A percentile compares a stretch with the other conserved stretches of the same genome.
Conservation (phyloP, 2,888 invertebrate species). For the Drosophila lacicola region DNA sequence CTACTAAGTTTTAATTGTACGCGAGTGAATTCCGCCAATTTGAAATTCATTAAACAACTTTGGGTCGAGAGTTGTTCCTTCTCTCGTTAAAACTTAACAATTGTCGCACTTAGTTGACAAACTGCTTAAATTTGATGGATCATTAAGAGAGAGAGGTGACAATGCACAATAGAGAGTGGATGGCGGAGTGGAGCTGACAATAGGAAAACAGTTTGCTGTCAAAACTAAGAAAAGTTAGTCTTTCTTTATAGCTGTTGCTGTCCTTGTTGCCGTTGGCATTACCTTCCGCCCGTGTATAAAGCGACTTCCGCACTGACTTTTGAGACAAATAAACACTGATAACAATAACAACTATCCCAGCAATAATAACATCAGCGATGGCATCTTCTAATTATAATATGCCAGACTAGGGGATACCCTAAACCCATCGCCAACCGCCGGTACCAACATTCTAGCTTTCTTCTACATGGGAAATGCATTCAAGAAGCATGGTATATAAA, state of each 20-base stretch:
- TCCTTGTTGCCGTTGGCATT: conserved; percentile 28
- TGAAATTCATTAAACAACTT: conserved; percentile 57
- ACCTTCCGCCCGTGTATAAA: conserved; percentile 65
- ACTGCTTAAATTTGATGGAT: conserved; percentile 54
- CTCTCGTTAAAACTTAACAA: conserved; percentile 60
- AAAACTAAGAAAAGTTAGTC: conserved; percentile 57
- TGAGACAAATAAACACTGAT: conserved; percentile 71
- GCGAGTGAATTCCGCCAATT: conserved; percentile 42
- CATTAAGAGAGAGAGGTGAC: conserved; percentile 15
- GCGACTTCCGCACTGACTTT: conserved; percentile 66
- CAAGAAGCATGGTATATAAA: no score
- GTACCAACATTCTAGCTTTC: no score
- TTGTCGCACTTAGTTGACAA: conserved; percentile 60
- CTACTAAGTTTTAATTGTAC: conserved; percentile 1
- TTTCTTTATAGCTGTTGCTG: conserved; percentile 29
- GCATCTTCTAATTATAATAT: neutral
- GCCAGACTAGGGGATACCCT: no score
- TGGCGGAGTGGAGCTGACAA: conserved; percentile 6
- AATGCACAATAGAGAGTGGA: conserved; percentile 4
- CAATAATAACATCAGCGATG: conserved; percentile 16
- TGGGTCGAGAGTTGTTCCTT: conserved; percentile 10
- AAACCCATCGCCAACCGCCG: no score
- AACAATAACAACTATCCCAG: conserved; percentile 15
- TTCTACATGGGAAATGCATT: no score
- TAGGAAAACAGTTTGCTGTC: conserved; percentile 46